A percentile compares a stretch with the other conserved stretches of the same genome.
These are phyloP conservation scores for Brachymystax lenok DNA, from an alignment of 2,797 vertebrate genomes.

Conservation along the genomic window DNA sequence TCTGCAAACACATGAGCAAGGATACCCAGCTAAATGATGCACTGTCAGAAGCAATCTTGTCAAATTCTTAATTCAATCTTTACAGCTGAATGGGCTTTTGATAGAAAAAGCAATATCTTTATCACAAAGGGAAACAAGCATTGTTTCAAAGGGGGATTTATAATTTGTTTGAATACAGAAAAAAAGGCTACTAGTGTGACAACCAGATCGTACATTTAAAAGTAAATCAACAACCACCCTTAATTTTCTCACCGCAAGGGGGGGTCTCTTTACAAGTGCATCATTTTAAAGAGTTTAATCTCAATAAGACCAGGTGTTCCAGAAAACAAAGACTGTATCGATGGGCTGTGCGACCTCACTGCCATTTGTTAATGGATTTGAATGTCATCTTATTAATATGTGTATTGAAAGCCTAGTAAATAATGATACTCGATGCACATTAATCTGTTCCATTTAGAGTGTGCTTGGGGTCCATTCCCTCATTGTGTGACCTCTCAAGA, in stretches of 20 bases:
- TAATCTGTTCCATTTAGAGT: constrained; percentile 8
- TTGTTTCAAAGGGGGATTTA: constrained; percentile 2
- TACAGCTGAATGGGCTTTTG: constrained; percentile 18
- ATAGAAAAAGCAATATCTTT: constrained; percentile 16
- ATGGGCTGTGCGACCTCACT: neutral
- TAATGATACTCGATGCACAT: constrained; percentile 10
- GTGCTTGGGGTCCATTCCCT: too few species aligned
- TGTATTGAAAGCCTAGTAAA: neutral
- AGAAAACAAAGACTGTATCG: constrained; percentile 4
- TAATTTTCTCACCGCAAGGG: neutral
- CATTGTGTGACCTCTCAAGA: neutral
- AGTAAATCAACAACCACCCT: constrained; percentile 9
- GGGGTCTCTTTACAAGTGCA: neutral
- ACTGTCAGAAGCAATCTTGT: constrained; percentile 32
- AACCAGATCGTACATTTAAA: constrained; percentile 14
- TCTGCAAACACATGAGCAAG: constrained; percentile 9
- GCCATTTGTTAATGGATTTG: constrained; percentile 14
- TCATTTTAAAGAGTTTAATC: constrained; percentile 13
- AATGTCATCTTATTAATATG: constrained; percentile 9
- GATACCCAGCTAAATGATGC: constrained; percentile 8
- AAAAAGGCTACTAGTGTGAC: constrained; percentile 13
- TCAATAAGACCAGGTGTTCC: neutral
- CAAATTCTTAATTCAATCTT: constrained; percentile 37
- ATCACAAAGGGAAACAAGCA: constrained; percentile 12
- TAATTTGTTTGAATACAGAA: neutral